Conservation (phyloP, 2,797 vertebrate genomes). For the Urosaurus nigricauda region DNA sequence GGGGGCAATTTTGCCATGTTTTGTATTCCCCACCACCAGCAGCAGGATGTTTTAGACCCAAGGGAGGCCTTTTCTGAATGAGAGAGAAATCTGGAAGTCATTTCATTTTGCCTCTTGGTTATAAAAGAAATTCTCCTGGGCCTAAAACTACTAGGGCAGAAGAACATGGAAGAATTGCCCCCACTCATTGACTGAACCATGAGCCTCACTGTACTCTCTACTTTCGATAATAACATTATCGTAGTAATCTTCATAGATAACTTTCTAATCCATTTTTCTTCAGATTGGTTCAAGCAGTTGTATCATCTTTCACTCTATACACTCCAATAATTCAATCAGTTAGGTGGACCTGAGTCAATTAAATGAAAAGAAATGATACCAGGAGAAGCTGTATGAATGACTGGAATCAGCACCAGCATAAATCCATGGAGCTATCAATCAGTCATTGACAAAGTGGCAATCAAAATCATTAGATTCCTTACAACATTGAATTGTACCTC, state of each 20-base stretch:
- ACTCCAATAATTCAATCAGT: neutral
- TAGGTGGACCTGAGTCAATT: neutral
- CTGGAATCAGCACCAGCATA: neutral
- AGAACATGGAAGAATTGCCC: too few species aligned
- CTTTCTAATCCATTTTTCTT: neutral
- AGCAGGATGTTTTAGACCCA: too few species aligned
- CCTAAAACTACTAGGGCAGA: too few species aligned
- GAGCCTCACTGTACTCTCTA: neutral
- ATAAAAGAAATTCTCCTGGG: too few species aligned
- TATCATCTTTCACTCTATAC: neutral
- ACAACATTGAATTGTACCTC: neutral
- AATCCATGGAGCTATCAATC: neutral
- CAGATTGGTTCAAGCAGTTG: neutral
- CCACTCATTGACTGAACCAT: too few species aligned
- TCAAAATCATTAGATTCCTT: neutral
- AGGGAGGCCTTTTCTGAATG: too few species aligned
- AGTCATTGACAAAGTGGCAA: constrained; percentile 1
- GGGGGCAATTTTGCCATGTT: too few species aligned
- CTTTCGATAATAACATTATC: neutral
- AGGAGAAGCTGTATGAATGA: neutral
- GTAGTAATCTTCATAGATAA: too few species aligned
- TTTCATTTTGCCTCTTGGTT: too few species aligned
- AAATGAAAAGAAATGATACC: neutral
- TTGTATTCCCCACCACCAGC: too few species aligned
- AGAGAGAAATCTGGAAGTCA: too few species aligned